Evolutionary conservation across 2,113 vertebrate species (phyloP), one percentile per base, ranked within the genome.

Genomic region (Oryzias woworae): DNA sequence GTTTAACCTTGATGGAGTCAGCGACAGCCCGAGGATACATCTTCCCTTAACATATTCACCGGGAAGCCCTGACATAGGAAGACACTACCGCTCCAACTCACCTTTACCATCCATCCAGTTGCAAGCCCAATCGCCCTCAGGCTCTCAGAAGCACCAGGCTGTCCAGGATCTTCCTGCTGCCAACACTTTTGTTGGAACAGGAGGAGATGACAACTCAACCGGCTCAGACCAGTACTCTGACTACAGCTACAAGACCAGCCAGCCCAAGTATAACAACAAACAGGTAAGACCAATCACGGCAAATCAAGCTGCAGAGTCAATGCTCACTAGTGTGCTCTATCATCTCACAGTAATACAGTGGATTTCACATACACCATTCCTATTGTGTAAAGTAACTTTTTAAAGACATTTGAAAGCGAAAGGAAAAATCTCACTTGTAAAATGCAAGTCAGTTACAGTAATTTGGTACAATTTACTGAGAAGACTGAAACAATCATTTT

Each of bases 171-270:
- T 99, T 77, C 97, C 97, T 0, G 96, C 96, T 20, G 90, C 97
- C 88, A 99, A 99, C 89, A 98, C 97, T 64, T 99, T 99, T 78
- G 97, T 99, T 77, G 96, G 97, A 79, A 97, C 97, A 0, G 97
- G 96, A 80, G 96, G 96, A 81, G 97, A 99, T 71, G 97, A 95
- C 93, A 98, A 95, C 81, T 99, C 97, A 14, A 98, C 96, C 1
- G 95, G 96, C 79, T 99, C 97, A 1, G 97, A 99, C 92, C 97
- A 98, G 89, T 99, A 98, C 88, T 99, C 96, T 75, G 96, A 99
- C 93, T 98, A 97, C 95, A 98, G 97, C 94, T 99, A 98, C 93
- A 97, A 96, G 91, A 95, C 96, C 87, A 97, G 92, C 74, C 94
- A 95, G 75, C 93, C 93, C 82, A 99, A 99, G 94, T 99, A 98